Evolutionary conservation across 2,888 invertebrate genomes (phyloP).

Genomic region (Tubulanus polymorphus): DNA sequence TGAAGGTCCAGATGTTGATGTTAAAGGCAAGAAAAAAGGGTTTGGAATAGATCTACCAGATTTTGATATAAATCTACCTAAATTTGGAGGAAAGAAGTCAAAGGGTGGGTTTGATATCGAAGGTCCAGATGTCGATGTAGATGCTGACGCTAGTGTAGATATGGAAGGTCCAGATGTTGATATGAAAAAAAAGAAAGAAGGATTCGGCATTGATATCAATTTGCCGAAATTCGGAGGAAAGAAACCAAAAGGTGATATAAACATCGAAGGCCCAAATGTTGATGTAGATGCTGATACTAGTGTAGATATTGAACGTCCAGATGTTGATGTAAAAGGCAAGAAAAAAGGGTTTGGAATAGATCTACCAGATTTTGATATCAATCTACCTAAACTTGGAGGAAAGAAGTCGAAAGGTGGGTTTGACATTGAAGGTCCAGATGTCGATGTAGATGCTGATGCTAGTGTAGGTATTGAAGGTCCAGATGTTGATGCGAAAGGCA

Average conservation of each 20-base stretch:
- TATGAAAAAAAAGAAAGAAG: background rate
- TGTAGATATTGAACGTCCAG: too few species aligned
- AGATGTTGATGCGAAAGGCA: background rate
- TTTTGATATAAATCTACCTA: too few species aligned
- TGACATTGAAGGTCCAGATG: background rate
- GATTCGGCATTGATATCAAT: too few species aligned
- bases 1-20: background rate
- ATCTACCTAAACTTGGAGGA: too few species aligned
- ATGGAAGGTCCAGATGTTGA: slow-evolving; percentile 1
- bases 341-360: too few species aligned
- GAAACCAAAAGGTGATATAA: too few species aligned
- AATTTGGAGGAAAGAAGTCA: background rate
- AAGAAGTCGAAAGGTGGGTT: too few species aligned
- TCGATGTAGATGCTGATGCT: background rate
- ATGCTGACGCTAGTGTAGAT: background rate
- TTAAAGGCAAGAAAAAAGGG: background rate
- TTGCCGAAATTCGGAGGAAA: too few species aligned
- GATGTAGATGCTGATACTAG: too few species aligned
- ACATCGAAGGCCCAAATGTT: background rate
- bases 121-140: background rate
- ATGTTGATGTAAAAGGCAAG: too few species aligned
- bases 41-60: too few species aligned
- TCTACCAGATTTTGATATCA: too few species aligned
- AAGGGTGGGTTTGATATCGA: background rate
- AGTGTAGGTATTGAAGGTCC: background rate